A percentile compares a stretch with the other conserved stretches of the same genome.
These are phyloP conservation scores for Callospermophilus lateralis DNA, from an alignment of 2,113 vertebrate species.

Conservation along the genomic window DNA sequence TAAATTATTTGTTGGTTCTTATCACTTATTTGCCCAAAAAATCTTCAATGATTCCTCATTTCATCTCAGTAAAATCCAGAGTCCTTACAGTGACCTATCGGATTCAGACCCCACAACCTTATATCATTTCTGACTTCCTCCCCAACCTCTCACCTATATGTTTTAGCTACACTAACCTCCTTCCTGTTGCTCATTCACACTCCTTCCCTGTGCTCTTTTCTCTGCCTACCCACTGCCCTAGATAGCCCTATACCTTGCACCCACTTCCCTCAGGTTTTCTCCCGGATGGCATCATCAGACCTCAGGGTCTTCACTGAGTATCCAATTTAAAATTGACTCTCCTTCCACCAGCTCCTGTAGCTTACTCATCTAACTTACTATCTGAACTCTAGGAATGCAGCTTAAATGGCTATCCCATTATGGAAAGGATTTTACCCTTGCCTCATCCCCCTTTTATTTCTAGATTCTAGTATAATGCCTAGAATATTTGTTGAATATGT, in stretches of 20 bases:
- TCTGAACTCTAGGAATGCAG: background rate
- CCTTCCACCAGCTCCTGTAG: background rate
- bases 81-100: background rate
- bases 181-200: background rate
- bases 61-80: background rate
- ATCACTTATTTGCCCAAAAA: background rate
- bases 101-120: background rate
- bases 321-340: slow-evolving; percentile 12
- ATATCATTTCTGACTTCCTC: background rate
- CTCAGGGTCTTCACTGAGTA: background rate
- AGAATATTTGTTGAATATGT: background rate
- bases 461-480: background rate
- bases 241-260: background rate
- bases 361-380: background rate
- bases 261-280: background rate
- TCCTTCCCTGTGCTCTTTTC: background rate
- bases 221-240: background rate
- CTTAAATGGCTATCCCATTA: background rate
- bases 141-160: background rate
- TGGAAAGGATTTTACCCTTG: background rate
- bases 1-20: background rate
- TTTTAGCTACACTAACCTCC: background rate
- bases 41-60: background rate
- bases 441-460: background rate
- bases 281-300: background rate